Evolutionary conservation across 2,888 invertebrate species (phyloP), one percentile per base, ranked within the genome.

Genomic region (Bellardia pandia): DNA sequence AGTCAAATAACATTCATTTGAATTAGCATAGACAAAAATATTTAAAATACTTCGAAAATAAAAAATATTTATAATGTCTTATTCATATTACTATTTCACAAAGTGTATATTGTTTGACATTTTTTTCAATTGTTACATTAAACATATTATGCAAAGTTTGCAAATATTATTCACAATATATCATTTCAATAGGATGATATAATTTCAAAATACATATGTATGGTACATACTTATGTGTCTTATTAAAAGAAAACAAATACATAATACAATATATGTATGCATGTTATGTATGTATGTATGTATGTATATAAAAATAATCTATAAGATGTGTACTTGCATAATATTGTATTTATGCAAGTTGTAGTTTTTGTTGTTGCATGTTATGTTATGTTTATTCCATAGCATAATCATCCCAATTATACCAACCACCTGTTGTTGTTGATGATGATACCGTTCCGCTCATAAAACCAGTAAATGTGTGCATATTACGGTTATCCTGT

Each of bases 391-490:
- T 85, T 86, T 82, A 89, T 48, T 90, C 90, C 90, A 90, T 89
- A 51, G 86, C 89, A 88, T 83, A 86, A 83, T 89, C 89, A 83
- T 90, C 88, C 88, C 88, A 89, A 68, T 81, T 84, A 78, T 87
- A 84, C 85, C 83, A 87, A 58, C 85, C 83, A 48, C 83, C 74
- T 58, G 78, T 78, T 53, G 75, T 45, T 37, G 56, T 66, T n/a
- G 81, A 45, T 23, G 62, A 51, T 37, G 40, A 23, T 45, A 71
- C 56, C 37, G 71, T 60, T 14, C 60, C 86, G 48, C 60, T 76
- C 79, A 80, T 80, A 79, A 88, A 88, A 76, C 76, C 71, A 48
- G 69, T 69, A 53, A 62, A 83, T 72, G 60, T 71, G 33, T 42
- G 56, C 37, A 14, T 30, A 69, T 75, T 69, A 11, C n/a, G 53